phyloP scores from a whole-genome alignment of 2,113 vertebrate species.

The Pongo abelii region DNA sequence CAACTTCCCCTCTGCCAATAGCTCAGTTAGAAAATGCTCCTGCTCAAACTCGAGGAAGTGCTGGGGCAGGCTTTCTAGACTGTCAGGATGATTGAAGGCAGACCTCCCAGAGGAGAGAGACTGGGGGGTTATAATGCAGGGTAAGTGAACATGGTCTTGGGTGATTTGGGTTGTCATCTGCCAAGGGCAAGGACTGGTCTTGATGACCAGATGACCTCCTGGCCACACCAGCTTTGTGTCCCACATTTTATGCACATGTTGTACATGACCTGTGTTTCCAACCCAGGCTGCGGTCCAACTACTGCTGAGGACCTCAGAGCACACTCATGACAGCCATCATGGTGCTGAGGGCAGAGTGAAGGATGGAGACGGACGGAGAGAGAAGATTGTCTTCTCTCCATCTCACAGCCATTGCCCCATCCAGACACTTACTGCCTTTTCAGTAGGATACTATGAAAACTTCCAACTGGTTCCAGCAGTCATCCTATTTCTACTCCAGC shows the following conservation, averaged over 20 bases:
- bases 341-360: neutral
- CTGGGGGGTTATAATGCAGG: neutral
- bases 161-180: neutral
- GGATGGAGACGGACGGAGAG: too few species aligned
- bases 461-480: neutral
- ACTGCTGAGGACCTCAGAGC: neutral
- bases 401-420: neutral
- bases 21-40: accelerated
- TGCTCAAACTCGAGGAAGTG: neutral
- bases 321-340: neutral
- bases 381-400: neutral
- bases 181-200: neutral
- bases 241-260: neutral
- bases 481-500: neutral
- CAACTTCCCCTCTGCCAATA: neutral
- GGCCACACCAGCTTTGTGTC: neutral
- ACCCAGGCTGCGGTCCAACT: neutral
- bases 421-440: neutral
- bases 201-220: neutral
- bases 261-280: neutral
- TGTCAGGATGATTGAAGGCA: neutral
- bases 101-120: neutral
- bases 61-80: neutral
- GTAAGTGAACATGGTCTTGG: neutral
- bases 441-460: neutral